Evolutionary conservation across 2,888 invertebrate species (phyloP).

Genomic region (Laothoe populi): DNA sequence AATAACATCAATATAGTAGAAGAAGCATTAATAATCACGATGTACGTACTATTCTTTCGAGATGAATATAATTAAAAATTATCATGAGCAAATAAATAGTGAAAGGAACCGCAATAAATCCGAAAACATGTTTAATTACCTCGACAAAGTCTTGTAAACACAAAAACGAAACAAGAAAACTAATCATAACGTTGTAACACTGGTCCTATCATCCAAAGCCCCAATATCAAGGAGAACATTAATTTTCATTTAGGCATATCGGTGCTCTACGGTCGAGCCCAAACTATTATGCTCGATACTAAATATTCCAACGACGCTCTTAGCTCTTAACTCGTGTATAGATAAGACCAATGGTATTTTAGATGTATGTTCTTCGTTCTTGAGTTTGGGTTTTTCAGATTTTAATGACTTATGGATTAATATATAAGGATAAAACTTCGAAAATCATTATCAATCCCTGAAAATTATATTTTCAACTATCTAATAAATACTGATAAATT

Average conservation of each 20-base stretch:
- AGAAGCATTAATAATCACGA: too few species aligned
- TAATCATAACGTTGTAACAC: conserved; percentile 28
- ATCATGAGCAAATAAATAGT: too few species aligned
- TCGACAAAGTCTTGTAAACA: background rate
- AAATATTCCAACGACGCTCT: conserved; percentile 38
- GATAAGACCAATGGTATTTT: conserved; percentile 10
- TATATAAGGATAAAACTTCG: too few species aligned
- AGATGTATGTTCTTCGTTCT: background rate
- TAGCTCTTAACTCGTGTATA: conserved; percentile 5
- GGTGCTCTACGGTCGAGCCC: conserved; percentile 41
- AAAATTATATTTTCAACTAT: too few species aligned
- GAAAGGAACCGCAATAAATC: too few species aligned
- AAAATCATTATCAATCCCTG: too few species aligned
- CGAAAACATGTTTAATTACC: too few species aligned
- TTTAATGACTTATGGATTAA: too few species aligned
- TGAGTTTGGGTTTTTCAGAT: background rate
- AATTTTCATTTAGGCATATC: conserved; percentile 50
- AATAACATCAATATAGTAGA: too few species aligned
- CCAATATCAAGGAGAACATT: conserved; percentile 46
- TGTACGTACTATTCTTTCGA: too few species aligned
- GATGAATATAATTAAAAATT: too few species aligned
- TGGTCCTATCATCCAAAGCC: conserved; percentile 31
- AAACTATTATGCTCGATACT: conserved; percentile 38
- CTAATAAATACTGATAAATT: too few species aligned
- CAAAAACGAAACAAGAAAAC: background rate